Evolutionary conservation across 2,113 vertebrate genomes (phyloP).

Genomic region (Amia ocellicauda): DNA sequence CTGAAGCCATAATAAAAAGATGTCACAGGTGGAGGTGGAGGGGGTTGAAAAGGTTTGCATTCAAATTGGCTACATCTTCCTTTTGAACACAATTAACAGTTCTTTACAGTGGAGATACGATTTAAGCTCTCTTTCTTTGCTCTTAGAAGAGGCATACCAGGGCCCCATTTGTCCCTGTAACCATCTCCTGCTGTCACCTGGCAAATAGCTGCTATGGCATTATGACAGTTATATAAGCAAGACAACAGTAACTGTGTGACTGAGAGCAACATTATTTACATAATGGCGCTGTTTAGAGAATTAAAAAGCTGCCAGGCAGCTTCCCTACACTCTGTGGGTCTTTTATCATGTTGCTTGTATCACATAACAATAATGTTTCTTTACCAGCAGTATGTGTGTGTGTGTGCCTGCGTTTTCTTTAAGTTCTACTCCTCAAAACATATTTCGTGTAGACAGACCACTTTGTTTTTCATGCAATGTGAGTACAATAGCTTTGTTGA

Average conservation of each 20-base stretch:
- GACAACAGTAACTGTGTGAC: not conserved
- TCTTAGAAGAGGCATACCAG: not conserved
- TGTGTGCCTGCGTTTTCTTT: not conserved
- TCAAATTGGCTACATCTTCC: not conserved
- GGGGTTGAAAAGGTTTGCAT: not conserved
- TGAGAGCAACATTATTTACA: not conserved
- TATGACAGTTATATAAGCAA: conserved; percentile 6
- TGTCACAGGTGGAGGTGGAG: not conserved
- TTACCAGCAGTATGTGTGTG: not conserved
- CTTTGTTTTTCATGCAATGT: not conserved
- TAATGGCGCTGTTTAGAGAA: not conserved
- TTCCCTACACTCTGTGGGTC: not conserved
- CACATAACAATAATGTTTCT: not conserved
- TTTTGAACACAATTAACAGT: not conserved
- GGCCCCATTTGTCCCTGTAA: not conserved
- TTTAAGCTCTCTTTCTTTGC: too few relatives aligned
- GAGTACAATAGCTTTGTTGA: not conserved
- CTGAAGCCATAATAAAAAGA: not conserved
- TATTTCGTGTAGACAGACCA: not conserved
- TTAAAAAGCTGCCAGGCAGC: conserved; percentile 2
- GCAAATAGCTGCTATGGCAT: not conserved
- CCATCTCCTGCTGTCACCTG: not conserved
- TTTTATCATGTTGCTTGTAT: conserved; percentile 1
- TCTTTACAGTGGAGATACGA: not conserved
- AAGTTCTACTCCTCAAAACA: not conserved